These are phyloP conservation scores for Ictalurus punctatus DNA, from an alignment of 2,113 vertebrate genomes.

Conservation along the genomic window DNA sequence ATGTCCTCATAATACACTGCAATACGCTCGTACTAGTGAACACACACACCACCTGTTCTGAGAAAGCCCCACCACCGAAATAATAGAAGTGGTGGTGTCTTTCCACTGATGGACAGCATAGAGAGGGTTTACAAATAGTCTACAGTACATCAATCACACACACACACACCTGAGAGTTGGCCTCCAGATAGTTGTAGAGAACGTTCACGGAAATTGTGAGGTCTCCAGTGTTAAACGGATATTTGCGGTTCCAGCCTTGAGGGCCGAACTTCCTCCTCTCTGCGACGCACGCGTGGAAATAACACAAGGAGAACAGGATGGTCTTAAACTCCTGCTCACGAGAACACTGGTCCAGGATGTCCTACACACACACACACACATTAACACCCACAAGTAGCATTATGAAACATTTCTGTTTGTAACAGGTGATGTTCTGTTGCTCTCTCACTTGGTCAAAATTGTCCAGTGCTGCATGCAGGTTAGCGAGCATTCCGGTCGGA, in stretches of 20 bases:
- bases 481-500: slow-evolving; percentile 77
- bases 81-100: background rate
- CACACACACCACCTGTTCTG: background rate
- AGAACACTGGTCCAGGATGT: slow-evolving; percentile 78
- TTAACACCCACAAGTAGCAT: background rate
- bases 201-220: slow-evolving; percentile 81
- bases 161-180: slow-evolving; percentile 75
- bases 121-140: background rate
- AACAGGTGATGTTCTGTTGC: background rate
- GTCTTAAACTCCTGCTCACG: slow-evolving; percentile 83
- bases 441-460: slow-evolving; percentile 76
- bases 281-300: slow-evolving; percentile 79
- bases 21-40: too few species aligned
- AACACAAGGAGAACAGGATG: slow-evolving; percentile 81
- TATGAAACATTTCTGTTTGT: background rate
- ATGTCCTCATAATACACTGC: too few species aligned
- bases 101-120: background rate
- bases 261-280: slow-evolving; percentile 80
- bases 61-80: background rate
- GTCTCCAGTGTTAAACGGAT: slow-evolving; percentile 80
- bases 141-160: slow-evolving; percentile 65
- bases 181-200: slow-evolving; percentile 82
- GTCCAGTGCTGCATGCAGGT: slow-evolving; percentile 72
- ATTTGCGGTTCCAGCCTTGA: slow-evolving; percentile 81
- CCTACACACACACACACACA: slow-evolving; percentile 59